Conservation (phyloP, 2,888 invertebrate genomes). For the Drosophila mettleri region DNA sequence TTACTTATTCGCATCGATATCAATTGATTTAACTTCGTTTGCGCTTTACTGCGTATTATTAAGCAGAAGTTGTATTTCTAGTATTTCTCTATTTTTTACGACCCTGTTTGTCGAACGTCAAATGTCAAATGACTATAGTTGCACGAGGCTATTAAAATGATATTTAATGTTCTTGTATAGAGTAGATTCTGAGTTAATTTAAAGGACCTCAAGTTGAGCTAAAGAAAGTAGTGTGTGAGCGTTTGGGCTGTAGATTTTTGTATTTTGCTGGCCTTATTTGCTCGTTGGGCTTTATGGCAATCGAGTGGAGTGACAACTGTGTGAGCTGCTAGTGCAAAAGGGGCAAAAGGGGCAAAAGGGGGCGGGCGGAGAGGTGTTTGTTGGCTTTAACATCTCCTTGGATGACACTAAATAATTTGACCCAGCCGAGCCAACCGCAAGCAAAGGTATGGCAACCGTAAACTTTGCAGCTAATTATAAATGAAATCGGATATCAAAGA, state of each 20-base stretch:
- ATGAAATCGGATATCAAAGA: slow-evolving; percentile 80
- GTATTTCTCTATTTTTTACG: too few species aligned
- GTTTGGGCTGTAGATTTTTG: background rate
- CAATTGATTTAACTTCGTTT: too few species aligned
- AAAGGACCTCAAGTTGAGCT: background rate
- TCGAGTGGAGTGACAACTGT: background rate
- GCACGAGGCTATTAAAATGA: too few species aligned
- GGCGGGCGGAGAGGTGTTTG: background rate
- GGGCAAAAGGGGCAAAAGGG: too few species aligned
- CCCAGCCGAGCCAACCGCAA: slow-evolving; percentile 72
- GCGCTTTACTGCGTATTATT: too few species aligned
- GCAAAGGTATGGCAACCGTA: slow-evolving; percentile 73
- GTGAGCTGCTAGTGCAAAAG: too few species aligned
- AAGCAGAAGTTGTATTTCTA: too few species aligned
- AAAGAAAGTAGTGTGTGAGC: background rate
- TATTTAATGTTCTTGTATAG: too few species aligned
- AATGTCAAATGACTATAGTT: too few species aligned
- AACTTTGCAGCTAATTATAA: slow-evolving; percentile 78
- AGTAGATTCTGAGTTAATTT: too few species aligned
- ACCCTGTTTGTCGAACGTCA: too few species aligned
- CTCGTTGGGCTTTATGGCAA: background rate
- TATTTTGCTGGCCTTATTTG: slow-evolving; percentile 1
- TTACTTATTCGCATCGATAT: too few species aligned
- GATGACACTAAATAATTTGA: slow-evolving; percentile 70
- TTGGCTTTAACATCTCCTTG: slow-evolving; percentile 6